Percentiles rank a stretch among this genome's conserved stretches.
phyloP scores from a whole-genome alignment of 1,140 invertebrate species.

The Drosophila pruinosa region DNA sequence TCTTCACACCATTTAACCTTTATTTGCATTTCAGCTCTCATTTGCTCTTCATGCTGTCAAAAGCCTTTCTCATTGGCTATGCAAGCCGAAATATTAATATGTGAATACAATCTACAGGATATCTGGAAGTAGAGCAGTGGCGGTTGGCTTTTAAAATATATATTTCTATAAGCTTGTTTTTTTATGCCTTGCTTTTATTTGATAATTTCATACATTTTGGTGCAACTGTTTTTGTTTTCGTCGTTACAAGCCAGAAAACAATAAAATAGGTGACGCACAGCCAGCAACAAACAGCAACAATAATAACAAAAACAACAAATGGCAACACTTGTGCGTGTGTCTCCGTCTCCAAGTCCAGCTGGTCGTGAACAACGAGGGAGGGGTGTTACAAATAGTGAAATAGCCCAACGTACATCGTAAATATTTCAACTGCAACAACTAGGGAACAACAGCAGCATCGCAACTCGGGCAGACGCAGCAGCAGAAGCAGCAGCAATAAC shows the following conservation, averaged over 20 bases:
- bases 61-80: not conserved
- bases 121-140: not conserved
- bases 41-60: not conserved
- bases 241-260: slow-evolving; percentile 62
- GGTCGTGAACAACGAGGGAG: too few species aligned
- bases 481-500: slow-evolving; percentile 73
- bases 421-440: slow-evolving; percentile 81
- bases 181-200: slow-evolving; percentile 58
- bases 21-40: not conserved
- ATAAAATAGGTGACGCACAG: slow-evolving; percentile 57
- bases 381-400: slow-evolving; percentile 76
- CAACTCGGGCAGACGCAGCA: slow-evolving; percentile 64
- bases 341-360: slow-evolving; percentile 9
- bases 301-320: slow-evolving; percentile 1
- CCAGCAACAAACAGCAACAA: slow-evolving; percentile 39
- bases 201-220: slow-evolving; percentile 69
- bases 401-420: slow-evolving; percentile 80
- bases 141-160: not conserved
- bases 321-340: slow-evolving; percentile 73
- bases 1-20: not conserved
- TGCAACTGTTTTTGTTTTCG: slow-evolving; percentile 72
- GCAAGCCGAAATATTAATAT: not conserved
- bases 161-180: slow-evolving; percentile 17
- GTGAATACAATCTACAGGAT: not conserved
- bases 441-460: slow-evolving; percentile 53